Evolutionary conservation across 2,113 vertebrate genomes (phyloP), one percentile per base, ranked within the genome.

Genomic region (Bos javanicus): DNA sequence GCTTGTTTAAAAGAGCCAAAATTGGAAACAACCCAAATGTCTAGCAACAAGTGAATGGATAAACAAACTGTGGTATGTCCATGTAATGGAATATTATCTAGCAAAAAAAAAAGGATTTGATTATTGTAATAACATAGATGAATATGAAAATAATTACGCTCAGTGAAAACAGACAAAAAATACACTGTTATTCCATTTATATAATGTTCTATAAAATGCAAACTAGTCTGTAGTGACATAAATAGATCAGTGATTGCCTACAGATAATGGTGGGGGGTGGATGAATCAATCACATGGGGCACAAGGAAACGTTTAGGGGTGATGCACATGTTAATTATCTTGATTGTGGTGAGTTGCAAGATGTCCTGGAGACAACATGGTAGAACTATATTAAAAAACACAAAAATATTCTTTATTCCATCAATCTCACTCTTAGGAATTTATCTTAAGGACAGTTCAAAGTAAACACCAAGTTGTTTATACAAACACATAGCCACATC

Each of bases 361-460:
- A 86, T 52, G 43, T 52, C 43, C 43, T 39, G 43, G 54, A 94
- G 82, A 87, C 16, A 60, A 85, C 5, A n/a, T 83, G 46, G 59
- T 87, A 74, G 81, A 52, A 50, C 26, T 88, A 12, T 57, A 74
- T 52, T 56, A 78, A 95, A 43, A 97, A 92, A 28, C 19, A 88
- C 87, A 94, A 95, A 97, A 94, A 78, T 60, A 16, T 80, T 88
- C 50, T n/a, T 62, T 28, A 76, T 15, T 28, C 52, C 67, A 95
- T 89, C 87, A 93, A 86, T 93, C 46, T 96, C 67, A 64, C 28
- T 74, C 76, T 91, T 86, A 48, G 43, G 39, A 87, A 93, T 90
- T 87, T 89, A 39, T 95, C 83, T 80, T 83, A 91, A 92, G 28
- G 17, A 71, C 85, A 91, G 74, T 95, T 94, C 76, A 91, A 95